Evolutionary conservation across 2,797 vertebrate genomes (phyloP).

Genomic region (Cryptoblepharus egeriae): DNA sequence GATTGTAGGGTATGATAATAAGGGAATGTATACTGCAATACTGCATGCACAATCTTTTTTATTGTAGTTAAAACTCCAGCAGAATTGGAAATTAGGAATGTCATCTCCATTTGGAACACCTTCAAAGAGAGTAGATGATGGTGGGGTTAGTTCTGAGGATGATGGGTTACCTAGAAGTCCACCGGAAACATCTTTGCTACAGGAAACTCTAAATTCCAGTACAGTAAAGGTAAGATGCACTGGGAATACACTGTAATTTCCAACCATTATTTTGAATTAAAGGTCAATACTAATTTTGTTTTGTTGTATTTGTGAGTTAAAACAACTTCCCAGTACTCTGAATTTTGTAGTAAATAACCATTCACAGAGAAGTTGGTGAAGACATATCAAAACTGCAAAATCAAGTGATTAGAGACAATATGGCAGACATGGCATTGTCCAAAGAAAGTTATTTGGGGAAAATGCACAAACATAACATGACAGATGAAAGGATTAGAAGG

Average conservation of each 20-base stretch:
- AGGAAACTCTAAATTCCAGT: slow-evolving; percentile 67
- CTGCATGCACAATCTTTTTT: slow-evolving; percentile 33
- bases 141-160: slow-evolving; percentile 82
- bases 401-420: slow-evolving; percentile 19
- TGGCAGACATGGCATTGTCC: neutral
- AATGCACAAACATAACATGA: neutral
- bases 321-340: neutral
- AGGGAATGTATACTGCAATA: slow-evolving; percentile 15
- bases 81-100: slow-evolving; percentile 88
- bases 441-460: neutral
- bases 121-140: slow-evolving; percentile 79
- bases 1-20: no score
- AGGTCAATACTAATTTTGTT: slow-evolving; percentile 28
- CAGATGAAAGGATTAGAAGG: neutral
- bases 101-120: slow-evolving; percentile 80
- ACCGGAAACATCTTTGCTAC: slow-evolving; percentile 77
- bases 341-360: neutral
- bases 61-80: slow-evolving; percentile 88
- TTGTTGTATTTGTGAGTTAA: neutral
- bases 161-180: slow-evolving; percentile 82
- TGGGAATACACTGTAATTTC: slow-evolving; percentile 7
- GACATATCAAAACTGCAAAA: slow-evolving; percentile 27
- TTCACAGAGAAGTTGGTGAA: neutral
- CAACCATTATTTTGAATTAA: neutral
- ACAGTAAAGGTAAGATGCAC: slow-evolving; percentile 47